Evolutionary conservation across 1,140 invertebrate species (phyloP), one percentile per base, ranked within the genome.

Genomic region (Wasmannia auropunctata): DNA sequence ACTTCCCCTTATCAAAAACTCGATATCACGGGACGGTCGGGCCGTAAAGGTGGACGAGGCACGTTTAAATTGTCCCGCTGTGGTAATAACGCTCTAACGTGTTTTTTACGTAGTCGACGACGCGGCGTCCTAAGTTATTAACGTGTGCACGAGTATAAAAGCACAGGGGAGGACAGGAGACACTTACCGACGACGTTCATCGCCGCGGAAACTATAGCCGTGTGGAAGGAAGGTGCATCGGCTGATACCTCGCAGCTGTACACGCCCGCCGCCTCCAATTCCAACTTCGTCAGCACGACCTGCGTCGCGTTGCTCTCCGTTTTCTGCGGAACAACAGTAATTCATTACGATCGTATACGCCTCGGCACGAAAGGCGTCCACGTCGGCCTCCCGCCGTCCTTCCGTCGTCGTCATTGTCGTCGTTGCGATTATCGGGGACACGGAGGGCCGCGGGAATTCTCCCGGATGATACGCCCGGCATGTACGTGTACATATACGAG

Each of bases 201-300:
- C 86, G 96, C 95, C 63, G 96, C 96, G 81, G 96, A 96, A 84
- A 97, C 96, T 90, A 97, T 96, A 2, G 96, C 96, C 0, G 98
- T 98, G 93, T 97, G 97, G 94, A 98, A 98, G 58, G 97, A 97
- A 1, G 98, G 98, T 16, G 97, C 97, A 93, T 98, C 98, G 1
- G 97, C 97, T 1, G 97, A 98, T 81, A 98, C 97, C 95, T 98
- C 98, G 94, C 98, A 98, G 86, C 96, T 97, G 94, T 97, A 98
- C 76, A 95, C 95, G 0, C 97, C 97, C 70, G 96, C 96, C 46
- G 97, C 96, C 74, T 96, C 96, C 85, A 96, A 93, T 88, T 96
- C 95, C 54, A 97, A 95, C 84, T 96, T 94, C 87, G 95, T 95
- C 67, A 97, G 93, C 46, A 96, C 95, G 76, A 97, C 96, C 90